Conservation (phyloP, 2,888 invertebrate genomes). For the Dasysyrphus tricinctus region DNA sequence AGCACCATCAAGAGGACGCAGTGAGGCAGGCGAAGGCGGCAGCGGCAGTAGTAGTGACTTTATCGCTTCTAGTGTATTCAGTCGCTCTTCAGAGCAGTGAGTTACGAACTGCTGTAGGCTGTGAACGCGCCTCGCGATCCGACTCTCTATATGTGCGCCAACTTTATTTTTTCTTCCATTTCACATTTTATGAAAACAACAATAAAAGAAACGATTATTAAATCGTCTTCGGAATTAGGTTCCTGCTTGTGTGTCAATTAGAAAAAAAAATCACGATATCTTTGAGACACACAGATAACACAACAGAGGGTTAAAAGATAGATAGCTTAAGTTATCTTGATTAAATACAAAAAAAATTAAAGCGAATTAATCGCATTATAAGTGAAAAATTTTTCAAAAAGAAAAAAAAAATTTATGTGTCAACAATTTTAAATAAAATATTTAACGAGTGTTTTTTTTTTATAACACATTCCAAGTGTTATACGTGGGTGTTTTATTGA, state of each 20-base stretch:
- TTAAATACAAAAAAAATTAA: not conserved
- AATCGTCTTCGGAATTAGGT: slow-evolving; percentile 53
- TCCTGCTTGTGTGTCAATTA: slow-evolving; percentile 58
- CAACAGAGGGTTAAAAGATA: not conserved
- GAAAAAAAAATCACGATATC: slow-evolving; percentile 31
- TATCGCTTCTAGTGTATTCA: slow-evolving; percentile 68
- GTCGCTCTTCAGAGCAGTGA: slow-evolving; percentile 67
- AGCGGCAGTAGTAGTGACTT: slow-evolving; percentile 44
- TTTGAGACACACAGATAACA: slow-evolving; percentile 39
- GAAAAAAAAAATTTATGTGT: not conserved
- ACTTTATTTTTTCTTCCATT: slow-evolving; percentile 10
- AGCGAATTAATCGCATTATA: not conserved
- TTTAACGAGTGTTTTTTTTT: not conserved
- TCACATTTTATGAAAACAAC: not conserved
- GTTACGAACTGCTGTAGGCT: slow-evolving; percentile 72
- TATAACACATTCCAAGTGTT: not conserved
- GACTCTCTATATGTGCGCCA: slow-evolving; percentile 47
- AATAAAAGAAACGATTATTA: slow-evolving; percentile 25
- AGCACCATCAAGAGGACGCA: slow-evolving; percentile 52
- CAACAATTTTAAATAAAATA: slow-evolving; percentile 9
- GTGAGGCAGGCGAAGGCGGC: slow-evolving; percentile 11
- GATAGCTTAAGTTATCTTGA: slow-evolving; percentile 6
- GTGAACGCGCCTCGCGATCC: slow-evolving; percentile 67
- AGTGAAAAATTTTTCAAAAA: not conserved
- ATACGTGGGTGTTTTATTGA: slow-evolving; percentile 2